phyloP scores from a whole-genome alignment of 2,888 invertebrate genomes.

The Pterostichus niger region DNA sequence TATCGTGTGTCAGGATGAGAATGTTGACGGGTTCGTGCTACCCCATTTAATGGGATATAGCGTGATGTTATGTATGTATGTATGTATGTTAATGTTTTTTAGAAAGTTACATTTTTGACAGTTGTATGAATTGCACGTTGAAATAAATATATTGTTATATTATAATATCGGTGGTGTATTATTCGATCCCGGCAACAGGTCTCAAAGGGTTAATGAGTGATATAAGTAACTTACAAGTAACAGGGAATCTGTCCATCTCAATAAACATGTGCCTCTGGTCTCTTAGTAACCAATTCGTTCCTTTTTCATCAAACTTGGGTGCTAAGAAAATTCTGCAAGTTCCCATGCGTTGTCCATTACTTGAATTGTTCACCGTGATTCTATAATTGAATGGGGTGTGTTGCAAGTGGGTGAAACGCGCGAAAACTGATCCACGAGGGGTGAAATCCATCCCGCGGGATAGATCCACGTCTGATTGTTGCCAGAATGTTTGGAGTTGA shows the following conservation, averaged over 20 bases:
- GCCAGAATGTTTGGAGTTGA: conserved; percentile 86
- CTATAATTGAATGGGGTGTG: conserved; percentile 85
- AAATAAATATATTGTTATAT: too few relatives aligned
- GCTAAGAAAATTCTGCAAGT: conserved; percentile 86
- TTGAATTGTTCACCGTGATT: conserved; percentile 76
- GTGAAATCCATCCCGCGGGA: conserved; percentile 90
- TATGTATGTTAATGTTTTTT: too few relatives aligned
- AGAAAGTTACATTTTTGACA: too few relatives aligned
- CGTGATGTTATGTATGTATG: too few relatives aligned
- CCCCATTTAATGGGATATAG: too few relatives aligned
- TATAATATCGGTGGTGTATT: too few relatives aligned
- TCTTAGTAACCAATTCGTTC: conserved; percentile 79
- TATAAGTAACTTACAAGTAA: conserved; percentile 78
- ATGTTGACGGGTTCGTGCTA: too few relatives aligned
- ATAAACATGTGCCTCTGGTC: conserved; percentile 85
- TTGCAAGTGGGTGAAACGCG: conserved; percentile 88
- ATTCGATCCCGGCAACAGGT: too few relatives aligned
- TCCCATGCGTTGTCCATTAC: conserved; percentile 78
- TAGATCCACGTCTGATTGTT: conserved; percentile 87
- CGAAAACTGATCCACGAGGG: conserved; percentile 86
- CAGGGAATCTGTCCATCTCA: conserved; percentile 86
- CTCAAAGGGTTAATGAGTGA: background rate
- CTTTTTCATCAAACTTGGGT: conserved; percentile 84
- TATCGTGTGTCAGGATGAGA: too few relatives aligned
- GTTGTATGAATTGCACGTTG: too few relatives aligned